phyloP scores from a whole-genome alignment of 2,888 invertebrate genomes.

The Andrena flavipes region DNA sequence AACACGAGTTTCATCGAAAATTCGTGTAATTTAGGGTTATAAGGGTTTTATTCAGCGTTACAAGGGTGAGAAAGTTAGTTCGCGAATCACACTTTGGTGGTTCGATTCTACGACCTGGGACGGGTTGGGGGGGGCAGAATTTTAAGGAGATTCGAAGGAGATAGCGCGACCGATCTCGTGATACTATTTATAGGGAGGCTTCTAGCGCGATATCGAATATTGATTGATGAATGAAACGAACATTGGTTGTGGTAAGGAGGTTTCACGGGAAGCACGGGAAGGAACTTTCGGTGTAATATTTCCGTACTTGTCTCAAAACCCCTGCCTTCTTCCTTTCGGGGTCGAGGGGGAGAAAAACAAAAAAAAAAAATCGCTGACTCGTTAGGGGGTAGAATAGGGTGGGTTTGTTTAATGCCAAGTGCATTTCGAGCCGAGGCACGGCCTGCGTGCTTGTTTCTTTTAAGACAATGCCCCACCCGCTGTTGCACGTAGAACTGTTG shows the following conservation, averaged over 20 bases:
- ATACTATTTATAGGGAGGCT: conserved; percentile 44
- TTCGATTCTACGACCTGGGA: neutral
- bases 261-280: no score
- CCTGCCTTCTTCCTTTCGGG: no score
- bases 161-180: conserved; percentile 40
- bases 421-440: conserved; percentile 71
- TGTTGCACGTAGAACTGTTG: conserved; percentile 73
- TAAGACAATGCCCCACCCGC: conserved; percentile 72
- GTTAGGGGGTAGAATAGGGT: conserved; percentile 63
- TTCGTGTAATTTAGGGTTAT: neutral
- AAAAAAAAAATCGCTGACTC: conserved; percentile 61
- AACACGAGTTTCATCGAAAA: neutral
- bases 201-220: conserved; percentile 38
- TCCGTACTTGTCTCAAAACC: conserved; percentile 1
- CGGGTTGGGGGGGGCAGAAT: conserved; percentile 19
- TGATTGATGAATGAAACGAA: conserved; percentile 26
- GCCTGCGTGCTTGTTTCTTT: conserved; percentile 70
- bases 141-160: conserved; percentile 38
- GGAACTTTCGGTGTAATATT: conserved; percentile 3
- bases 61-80: conserved; percentile 1
- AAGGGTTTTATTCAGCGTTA: neutral
- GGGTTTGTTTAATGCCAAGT: conserved; percentile 77
- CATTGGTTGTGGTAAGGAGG: neutral
- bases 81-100: neutral
- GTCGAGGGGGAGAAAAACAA: conserved; percentile 12